A percentile compares a stretch with the other conserved stretches of the same genome.
Conservation (phyloP, 2,797 vertebrate genomes). For the Rousettus madagascariensis region DNA sequence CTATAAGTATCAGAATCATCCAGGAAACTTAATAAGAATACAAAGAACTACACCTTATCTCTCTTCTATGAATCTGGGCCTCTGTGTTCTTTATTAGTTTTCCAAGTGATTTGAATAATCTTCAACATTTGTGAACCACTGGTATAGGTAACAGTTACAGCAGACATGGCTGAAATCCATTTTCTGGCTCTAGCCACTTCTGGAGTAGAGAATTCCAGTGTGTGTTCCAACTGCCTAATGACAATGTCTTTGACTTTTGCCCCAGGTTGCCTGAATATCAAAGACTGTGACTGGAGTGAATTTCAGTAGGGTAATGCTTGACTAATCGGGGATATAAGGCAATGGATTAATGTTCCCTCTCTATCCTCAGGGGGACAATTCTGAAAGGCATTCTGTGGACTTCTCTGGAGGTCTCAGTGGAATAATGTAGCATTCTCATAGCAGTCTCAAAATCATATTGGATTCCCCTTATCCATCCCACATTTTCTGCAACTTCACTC, state of each 20-base stretch:
- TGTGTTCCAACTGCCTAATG: not conserved
- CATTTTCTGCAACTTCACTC: not conserved
- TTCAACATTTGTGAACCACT: not conserved
- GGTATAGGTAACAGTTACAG: not conserved
- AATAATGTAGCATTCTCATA: not conserved
- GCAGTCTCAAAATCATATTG: not conserved
- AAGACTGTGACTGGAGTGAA: not conserved
- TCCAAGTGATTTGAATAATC: not conserved
- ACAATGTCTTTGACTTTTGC: not conserved
- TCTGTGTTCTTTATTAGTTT: not conserved
- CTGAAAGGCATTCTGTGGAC: not conserved
- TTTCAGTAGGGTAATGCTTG: not conserved
- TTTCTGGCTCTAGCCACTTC: not conserved
- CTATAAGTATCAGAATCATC: not conserved
- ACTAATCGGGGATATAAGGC: not conserved
- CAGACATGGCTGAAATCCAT: not conserved
- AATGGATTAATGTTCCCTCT: not conserved
- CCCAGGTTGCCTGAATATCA: not conserved
- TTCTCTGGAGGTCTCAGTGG: not conserved
- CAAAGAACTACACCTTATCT: not conserved
- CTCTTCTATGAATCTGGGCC: not conserved
- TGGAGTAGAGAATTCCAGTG: not conserved
- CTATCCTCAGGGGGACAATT: not conserved
- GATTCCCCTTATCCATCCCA: not conserved
- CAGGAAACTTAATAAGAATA: not conserved